These are phyloP conservation scores for Magallana gigas DNA, from an alignment of 1,140 invertebrate species.

Conservation along the genomic window DNA sequence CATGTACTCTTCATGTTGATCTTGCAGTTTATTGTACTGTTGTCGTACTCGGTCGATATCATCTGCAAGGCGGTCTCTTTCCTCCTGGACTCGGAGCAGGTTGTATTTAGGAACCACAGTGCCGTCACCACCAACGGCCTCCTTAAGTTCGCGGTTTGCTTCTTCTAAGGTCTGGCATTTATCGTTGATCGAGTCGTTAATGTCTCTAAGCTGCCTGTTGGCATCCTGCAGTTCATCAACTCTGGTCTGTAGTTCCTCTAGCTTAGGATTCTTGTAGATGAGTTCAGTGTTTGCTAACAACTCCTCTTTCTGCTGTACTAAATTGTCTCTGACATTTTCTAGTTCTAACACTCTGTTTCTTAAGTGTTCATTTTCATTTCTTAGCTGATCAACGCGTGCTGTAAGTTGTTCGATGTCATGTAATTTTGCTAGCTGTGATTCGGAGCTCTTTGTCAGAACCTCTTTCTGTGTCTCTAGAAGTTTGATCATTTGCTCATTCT, in stretches of 20 bases:
- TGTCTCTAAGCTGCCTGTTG: conserved; percentile 69
- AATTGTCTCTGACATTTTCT: conserved; percentile 71
- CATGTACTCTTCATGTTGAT: conserved; percentile 62
- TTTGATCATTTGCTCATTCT: conserved; percentile 76
- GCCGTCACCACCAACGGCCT: conserved; percentile 65
- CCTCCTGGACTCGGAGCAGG: conserved; percentile 49
- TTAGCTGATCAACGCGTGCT: conserved; percentile 70
- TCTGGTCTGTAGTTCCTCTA: conserved; percentile 68
- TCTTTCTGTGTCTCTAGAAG: conserved; percentile 75
- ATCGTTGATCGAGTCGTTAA: conserved; percentile 68
- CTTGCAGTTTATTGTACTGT: conserved; percentile 63
- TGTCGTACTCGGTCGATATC: conserved; percentile 61
- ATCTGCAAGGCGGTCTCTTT: conserved; percentile 61
- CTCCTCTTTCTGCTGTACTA: conserved; percentile 74
- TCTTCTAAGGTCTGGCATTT: conserved; percentile 65
- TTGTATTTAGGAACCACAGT: conserved; percentile 62
- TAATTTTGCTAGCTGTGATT: conserved; percentile 65
- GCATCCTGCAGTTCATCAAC: conserved; percentile 67
- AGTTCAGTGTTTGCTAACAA: conserved; percentile 69
- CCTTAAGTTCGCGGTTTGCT: conserved; percentile 68
- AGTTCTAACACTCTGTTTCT: conserved; percentile 68
- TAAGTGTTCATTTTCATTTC: conserved; percentile 71
- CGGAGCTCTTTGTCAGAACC: conserved; percentile 73
- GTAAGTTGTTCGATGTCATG: conserved; percentile 71
- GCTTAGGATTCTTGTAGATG: conserved; percentile 70